phyloP scores from a whole-genome alignment of 2,113 vertebrate species.

The Grus americana region DNA sequence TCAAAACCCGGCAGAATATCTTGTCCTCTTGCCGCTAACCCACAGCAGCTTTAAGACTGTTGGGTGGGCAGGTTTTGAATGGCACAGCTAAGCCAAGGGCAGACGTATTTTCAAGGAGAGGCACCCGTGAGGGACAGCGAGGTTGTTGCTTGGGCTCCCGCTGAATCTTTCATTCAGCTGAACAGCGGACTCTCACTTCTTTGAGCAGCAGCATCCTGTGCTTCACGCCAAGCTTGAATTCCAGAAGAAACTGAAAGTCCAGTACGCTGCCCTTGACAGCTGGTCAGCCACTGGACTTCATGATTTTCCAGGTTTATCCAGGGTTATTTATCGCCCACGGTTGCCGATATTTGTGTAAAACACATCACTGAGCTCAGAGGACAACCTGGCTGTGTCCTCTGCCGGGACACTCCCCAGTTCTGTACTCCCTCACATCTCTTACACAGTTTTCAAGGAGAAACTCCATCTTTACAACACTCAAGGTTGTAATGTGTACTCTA shows the following conservation, averaged over 20 bases:
- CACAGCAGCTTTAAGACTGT: not conserved
- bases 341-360: not conserved
- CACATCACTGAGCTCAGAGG: not conserved
- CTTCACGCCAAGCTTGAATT: not conserved
- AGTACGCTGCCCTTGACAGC: not conserved
- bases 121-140: not conserved
- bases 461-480: not conserved
- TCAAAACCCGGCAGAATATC: not conserved
- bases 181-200: not conserved
- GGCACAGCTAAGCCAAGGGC: not conserved
- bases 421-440: not conserved
- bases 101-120: not conserved
- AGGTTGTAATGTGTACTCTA: not conserved
- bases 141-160: not conserved
- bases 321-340: accelerated
- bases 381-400: not conserved
- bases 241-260: not conserved
- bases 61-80: not conserved
- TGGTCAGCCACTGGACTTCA: not conserved
- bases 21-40: not conserved
- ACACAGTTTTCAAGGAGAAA: not conserved
- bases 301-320: not conserved
- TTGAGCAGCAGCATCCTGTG: not conserved
- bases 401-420: accelerated
- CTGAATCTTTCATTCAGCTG: not conserved